Base-by-base conservation (phyloP, 1,140 invertebrate species). In the Archivesica marissinica region DNA sequence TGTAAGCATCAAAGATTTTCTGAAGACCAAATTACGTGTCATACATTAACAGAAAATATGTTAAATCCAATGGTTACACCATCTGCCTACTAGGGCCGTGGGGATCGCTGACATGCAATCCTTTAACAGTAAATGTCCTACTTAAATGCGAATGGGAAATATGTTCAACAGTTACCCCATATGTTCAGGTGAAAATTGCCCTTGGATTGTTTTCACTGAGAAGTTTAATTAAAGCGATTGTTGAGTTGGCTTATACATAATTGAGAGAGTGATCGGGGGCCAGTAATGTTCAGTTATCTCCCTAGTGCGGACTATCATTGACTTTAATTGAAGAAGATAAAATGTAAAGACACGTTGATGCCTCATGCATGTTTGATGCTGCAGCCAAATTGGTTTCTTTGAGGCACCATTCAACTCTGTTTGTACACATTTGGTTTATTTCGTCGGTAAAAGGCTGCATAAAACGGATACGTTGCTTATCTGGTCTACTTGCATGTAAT, bases 371-470 rank as follows among this genome's bases (percentile, higher is more conserved):
- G 39, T 50, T 81, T 68, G 25, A 81, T 81, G 79, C 30, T 9
- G 30, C 23, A 50, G 79, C 79, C 66, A 81, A 81, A 81, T 81
- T 81, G 79, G 66, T 70, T 81, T 72, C 68, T 81, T 81, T 70
- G 38, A 81, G 61, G 9, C 2, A 17, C 47, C 23, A 25, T 72
- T 56, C 13, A 17, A 3, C 30, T 44, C 64, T 72, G 44, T 68
- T 81, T 81, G 64, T 68, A n/a, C 64, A 47, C 38, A 70, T 81
- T 81, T 70, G 41, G 44, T 81, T 81, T 72, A 81, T 81, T 81
- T 72, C 47, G 23, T 39, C 7, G 11, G 50, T 30, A 28, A 35
- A 35, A 64, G 59, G 59, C 20, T 35, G 38, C 33, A 64, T 17
- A 35, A 64, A 64, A 64, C 0, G 59, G 59, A 64, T 30, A 4